Evolutionary conservation across 1,140 invertebrate genomes (phyloP).

Genomic region (Myzus persicae): DNA sequence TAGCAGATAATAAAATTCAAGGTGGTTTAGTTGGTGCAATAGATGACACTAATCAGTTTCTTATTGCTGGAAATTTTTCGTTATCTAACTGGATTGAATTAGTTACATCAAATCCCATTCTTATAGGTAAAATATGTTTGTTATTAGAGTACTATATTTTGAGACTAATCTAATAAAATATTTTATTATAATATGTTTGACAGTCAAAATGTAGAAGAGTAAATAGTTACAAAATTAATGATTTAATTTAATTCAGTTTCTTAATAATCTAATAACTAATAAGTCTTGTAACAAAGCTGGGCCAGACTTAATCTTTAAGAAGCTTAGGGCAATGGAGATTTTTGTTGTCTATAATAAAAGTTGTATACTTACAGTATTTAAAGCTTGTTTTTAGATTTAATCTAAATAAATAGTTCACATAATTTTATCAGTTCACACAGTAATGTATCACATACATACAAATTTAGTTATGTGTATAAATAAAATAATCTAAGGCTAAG

Average conservation of each 20-base stretch:
- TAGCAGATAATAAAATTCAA: conserved; percentile 69
- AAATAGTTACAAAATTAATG: too few species aligned
- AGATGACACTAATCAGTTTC: conserved; percentile 63
- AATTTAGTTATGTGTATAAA: too few species aligned
- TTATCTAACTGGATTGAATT: conserved; percentile 70
- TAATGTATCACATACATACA: too few species aligned
- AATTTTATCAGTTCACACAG: too few species aligned
- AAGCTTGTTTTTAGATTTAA: too few species aligned
- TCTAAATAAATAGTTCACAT: too few species aligned
- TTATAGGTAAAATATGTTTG: conserved; percentile 63
- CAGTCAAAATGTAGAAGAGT: background rate
- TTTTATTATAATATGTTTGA: background rate
- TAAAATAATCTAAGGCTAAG: too few species aligned
- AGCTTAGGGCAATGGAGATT: too few species aligned
- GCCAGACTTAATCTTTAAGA: too few species aligned
- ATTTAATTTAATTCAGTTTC: background rate
- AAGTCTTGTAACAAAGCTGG: background rate
- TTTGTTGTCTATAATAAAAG: too few species aligned
- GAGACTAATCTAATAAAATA: background rate
- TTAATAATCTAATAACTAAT: background rate
- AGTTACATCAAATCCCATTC: conserved; percentile 66
- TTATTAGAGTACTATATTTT: background rate
- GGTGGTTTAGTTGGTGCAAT: conserved; percentile 67
- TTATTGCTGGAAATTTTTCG: conserved; percentile 67
- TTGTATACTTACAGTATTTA: too few species aligned